Evolutionary conservation across 1,140 invertebrate genomes (phyloP), one percentile per base, ranked within the genome.

Genomic region (Lerema accius): DNA sequence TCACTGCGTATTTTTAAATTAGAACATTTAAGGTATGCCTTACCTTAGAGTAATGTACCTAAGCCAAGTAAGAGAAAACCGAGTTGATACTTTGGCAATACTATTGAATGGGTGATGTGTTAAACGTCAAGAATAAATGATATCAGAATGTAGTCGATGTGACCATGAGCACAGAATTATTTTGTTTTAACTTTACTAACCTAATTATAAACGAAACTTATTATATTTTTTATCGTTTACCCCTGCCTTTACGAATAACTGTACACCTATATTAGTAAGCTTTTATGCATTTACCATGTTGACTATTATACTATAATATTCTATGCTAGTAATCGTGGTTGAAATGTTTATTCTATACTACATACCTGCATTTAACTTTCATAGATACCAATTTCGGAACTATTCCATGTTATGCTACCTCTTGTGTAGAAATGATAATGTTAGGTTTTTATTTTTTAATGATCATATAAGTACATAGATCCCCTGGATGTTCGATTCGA

Each of bases 231-330:
- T 86, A 89, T 82, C 69, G 56, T 84, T 84, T 85, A 82, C 78
- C 73, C 81, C 74, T 69, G 73, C 71, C 73, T 80, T 76, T 82
- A 77, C 65, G 56, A 76, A 61, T 76, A 77, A 68, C 59, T 78
- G 51, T 72, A 77, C 62, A 80, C 62, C 37, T 77, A 84, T 76
- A 48, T 16, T 58, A 76, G 51, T 84, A 86, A 86, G 84, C 85
- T 88, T 90, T 84, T 87, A 80, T 67, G 81, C 84, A 82, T 90
- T 88, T 90, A 88, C 82, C 77, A 86, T 86, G 87, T 90, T 90
- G 82, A 88, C 78, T 88, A 86, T 84, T 88, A 80, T 70, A 64
- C 79, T 80, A 76, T 80, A 66, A 46, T 73, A 67, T 7, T 77
- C 65, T 78, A 71, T 74, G 75, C 56, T 70, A 71, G 56, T 69